A percentile compares a stretch with the other conserved stretches of the same genome.
Evolutionary conservation across 1,140 invertebrate species (phyloP).

Genomic region (Apis mellifera): Amel_HAv3.1 CM009942.2:6016501-6017000

Average conservation of each 20-base stretch:
- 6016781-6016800: neutral
- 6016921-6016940: neutral
- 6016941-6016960: neutral
- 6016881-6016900: neutral
- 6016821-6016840: neutral
- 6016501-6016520: constrained; percentile 7
- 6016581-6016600: neutral
- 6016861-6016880: too few species aligned
- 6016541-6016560: neutral
- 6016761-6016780: neutral
- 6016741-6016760: neutral
- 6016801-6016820: neutral
- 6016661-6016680: neutral
- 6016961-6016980: neutral
- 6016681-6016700: neutral
- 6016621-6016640: constrained; percentile 25
- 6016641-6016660: constrained; percentile 15
- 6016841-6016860: neutral
- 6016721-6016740: neutral
- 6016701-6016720: constrained; percentile 37
- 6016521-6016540: neutral
- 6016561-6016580: neutral
- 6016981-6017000: neutral
- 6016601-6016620: neutral
- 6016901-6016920: too few species aligned